Evolutionary conservation across 2,113 vertebrate species (phyloP), one percentile per base, ranked within the genome.

Genomic region (Pelvicachromis taeniatus): DNA sequence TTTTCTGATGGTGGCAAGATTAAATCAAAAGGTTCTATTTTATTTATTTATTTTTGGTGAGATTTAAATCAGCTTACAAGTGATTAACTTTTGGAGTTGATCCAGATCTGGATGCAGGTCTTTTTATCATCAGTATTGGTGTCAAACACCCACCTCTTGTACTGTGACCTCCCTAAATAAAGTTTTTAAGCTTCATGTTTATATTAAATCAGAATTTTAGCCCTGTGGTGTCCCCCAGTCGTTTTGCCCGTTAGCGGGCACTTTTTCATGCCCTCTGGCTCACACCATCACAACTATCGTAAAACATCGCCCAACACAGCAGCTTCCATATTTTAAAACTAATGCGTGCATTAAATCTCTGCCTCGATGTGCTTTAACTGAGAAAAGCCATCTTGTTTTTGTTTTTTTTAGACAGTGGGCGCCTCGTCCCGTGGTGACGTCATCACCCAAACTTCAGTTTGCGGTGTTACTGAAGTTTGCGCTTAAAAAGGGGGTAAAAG

Each of bases 341-440:
- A 75, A 26, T 65, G 61, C 33, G 6, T 31, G 16, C 14, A 11
- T 50, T 7, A 75, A 75, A 50, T 50, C 70, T 12, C 42, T 31
- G 26, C 45, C 16, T 52, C 10, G 26, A 50, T 0, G 16, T 50
- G 42, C 0, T 75, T 75, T 75, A 3, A 75, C 14, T 29, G 9
- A 11, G 13, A 56, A 58, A 23, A 55, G 42, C 26, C 10, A 16
- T 11, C n/a, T 61, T 21, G 19, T 13, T 65, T 65, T 40, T 13
- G 6, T 5, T 21, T 40, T 42, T 42, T 29, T 17, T 4, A 7
- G 48, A 19, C 35, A 4, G 17, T 45, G 38, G 68, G 55, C 53
- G 8, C 31, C 82, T 61, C 6, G 11, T 42, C 8, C 45, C 17
- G 26, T 2, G 12, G 81, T 86, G 92, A 94, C 93, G 94, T 94